Evolutionary conservation across 23 tunicate species (phyloP), one percentile per base, ranked within the genome.

Genomic region (Phallusia fumigata): DNA sequence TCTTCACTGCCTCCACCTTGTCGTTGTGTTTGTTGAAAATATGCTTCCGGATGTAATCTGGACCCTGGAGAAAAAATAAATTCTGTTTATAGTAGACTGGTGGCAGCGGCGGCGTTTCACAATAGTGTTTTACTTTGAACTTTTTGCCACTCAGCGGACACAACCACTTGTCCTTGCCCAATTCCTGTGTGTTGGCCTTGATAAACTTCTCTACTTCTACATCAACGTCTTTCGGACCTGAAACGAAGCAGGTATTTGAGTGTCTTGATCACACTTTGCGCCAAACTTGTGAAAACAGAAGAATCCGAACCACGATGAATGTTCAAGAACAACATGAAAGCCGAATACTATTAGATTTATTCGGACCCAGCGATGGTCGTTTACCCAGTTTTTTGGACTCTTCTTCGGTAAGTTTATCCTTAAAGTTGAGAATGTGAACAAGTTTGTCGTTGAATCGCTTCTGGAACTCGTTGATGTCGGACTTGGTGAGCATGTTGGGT

Each of bases 101-200:
- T 11, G 13, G 3, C 69, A 6, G 28, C 3, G 16, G 69, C 13
- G 16, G 11, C 28, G 69, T 13, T 58, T 24, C 16, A 40, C 10
- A 40, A 40, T 40, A 3, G 69, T 24, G 28, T 5, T 58, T 21
- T 64, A 91, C 97, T 85, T 97, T 97, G 86, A 97, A 97, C 75
- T 97, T 97, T 80, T 97, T 97, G 34, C 99, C 99, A 83, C 97
- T 92, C 15, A 97, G 95, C 13, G 99, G 99, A 79, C 99, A 97
- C 50, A 97, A 74, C 93, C 97, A 97, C 65, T 97, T 97, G 51
- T 97, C 97, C 45, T 88, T 93, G 30, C 92, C 99, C 36, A 97
- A 84, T 81, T 97, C 97, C 80, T 97, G 97, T n/a, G 97, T 88
- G 84, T 97, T 97, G 65, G 86, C 75, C 49, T 52, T 89, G 35